A percentile compares a stretch with the other conserved stretches of the same genome.
Conservation (phyloP, 2,113 vertebrate genomes). For the Monopterus albus region DNA sequence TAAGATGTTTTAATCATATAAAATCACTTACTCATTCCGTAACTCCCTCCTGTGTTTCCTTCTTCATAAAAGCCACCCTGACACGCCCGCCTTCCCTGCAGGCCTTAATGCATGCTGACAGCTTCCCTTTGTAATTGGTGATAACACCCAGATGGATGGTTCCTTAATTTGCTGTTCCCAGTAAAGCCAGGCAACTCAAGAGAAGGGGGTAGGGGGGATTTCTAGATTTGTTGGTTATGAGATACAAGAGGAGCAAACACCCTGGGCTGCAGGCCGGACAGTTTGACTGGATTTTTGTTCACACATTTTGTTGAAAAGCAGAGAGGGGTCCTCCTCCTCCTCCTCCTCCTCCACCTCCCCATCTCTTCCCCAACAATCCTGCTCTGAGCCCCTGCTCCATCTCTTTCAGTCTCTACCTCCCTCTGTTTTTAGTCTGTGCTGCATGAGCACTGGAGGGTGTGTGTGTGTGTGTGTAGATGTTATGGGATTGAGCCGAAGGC, state of each 20-base stretch:
- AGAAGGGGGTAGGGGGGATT: conserved; percentile 52
- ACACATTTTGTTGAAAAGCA: conserved; percentile 81
- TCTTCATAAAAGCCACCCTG: conserved; percentile 70
- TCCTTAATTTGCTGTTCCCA: conserved; percentile 84
- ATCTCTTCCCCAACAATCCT: conserved; percentile 37
- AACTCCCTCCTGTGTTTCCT: conserved; percentile 31
- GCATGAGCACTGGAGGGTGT: conserved; percentile 26
- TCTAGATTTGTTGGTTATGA: conserved; percentile 83
- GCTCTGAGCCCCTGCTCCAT: conserved; percentile 18
- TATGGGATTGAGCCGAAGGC: conserved; percentile 38
- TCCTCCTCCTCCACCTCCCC: conserved; percentile 15
- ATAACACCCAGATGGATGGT: conserved; percentile 87
- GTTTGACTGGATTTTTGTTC: conserved; percentile 84
- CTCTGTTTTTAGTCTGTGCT: conserved; percentile 45
- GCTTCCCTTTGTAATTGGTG: conserved; percentile 85
- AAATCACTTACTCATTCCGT: conserved; percentile 34
- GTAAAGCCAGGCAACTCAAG: conserved; percentile 79
- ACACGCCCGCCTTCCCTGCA: conserved; percentile 78
- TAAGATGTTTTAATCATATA: conserved; percentile 36
- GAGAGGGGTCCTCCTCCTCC: conserved; percentile 21
- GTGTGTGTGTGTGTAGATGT: conserved; percentile 37
- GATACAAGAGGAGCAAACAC: conserved; percentile 85
- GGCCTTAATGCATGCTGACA: conserved; percentile 85
- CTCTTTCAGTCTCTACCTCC: conserved; percentile 48
- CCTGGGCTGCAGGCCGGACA: conserved; percentile 74